These are phyloP conservation scores for Triplophysa bombifrons DNA, from an alignment of 2,797 vertebrate genomes.

Conservation along the genomic window DNA sequence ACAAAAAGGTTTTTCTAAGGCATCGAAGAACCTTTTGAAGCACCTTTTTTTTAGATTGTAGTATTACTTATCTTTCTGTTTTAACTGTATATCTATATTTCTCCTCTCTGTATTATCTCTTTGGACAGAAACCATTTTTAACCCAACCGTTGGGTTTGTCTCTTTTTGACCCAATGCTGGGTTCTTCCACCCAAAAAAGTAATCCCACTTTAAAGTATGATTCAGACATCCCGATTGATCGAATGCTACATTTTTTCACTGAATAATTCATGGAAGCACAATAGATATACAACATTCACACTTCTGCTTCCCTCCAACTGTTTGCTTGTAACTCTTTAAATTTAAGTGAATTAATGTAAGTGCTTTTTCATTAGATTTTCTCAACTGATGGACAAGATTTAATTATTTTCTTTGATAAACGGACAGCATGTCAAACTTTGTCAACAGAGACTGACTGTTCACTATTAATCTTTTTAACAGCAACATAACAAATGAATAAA, in stretches of 20 bases:
- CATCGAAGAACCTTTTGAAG: too few relatives aligned
- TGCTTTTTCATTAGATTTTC: not conserved
- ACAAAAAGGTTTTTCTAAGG: too few relatives aligned
- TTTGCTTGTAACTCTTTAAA: not conserved
- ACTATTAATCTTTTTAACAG: not conserved
- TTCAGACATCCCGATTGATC: not conserved
- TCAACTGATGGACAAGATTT: not conserved
- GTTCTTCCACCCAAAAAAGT: not conserved
- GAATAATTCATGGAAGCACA: conserved; percentile 21
- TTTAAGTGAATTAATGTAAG: not conserved
- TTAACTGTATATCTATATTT: too few relatives aligned
- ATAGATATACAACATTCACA: not conserved
- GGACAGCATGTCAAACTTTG: not conserved
- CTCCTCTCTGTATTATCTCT: conserved; percentile 8
- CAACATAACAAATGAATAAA: not conserved
- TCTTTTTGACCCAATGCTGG: too few relatives aligned
- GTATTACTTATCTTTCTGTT: not conserved
- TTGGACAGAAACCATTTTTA: too few relatives aligned
- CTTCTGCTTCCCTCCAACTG: not conserved
- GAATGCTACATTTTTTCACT: not conserved
- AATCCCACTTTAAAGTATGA: not conserved
- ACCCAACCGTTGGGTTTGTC: too few relatives aligned
- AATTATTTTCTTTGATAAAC: not conserved
- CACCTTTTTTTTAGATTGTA: too few relatives aligned
- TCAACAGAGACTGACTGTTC: not conserved